Conservation (phyloP, 1,140 invertebrate species). For the Trichoplusia ni region DNA sequence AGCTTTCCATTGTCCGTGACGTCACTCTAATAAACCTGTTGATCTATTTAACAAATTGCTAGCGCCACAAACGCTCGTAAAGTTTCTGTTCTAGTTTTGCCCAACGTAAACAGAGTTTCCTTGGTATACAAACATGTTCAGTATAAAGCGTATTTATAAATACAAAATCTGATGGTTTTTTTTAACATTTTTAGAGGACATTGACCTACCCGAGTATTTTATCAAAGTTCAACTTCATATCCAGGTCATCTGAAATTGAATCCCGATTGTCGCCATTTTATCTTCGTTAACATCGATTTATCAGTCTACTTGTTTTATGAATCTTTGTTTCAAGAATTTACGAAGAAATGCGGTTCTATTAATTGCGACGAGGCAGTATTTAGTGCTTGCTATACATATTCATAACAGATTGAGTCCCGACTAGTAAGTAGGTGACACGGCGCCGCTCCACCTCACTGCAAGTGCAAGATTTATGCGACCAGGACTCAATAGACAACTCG, state of each 20-base stretch:
- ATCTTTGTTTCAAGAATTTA: too few species aligned
- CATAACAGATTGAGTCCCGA: slow-evolving; percentile 41
- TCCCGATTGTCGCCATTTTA: too few species aligned
- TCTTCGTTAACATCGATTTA: too few species aligned
- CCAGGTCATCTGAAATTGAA: too few species aligned
- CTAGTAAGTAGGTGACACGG: slow-evolving; percentile 46
- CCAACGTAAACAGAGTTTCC: not conserved
- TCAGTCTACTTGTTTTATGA: too few species aligned
- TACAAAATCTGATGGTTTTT: too few species aligned
- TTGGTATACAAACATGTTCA: not conserved
- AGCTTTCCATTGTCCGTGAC: slow-evolving; percentile 10
- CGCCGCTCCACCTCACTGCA: slow-evolving; percentile 49
- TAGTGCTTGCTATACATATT: slow-evolving; percentile 27
- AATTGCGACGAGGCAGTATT: slow-evolving; percentile 27
- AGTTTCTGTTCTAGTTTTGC: slow-evolving; percentile 3
- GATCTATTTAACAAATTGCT: slow-evolving; percentile 12
- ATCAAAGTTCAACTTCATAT: too few species aligned
- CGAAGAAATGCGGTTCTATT: too few species aligned
- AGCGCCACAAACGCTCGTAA: slow-evolving; percentile 3
- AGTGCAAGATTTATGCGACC: slow-evolving; percentile 45
- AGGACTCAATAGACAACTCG: slow-evolving; percentile 30
- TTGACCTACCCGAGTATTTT: too few species aligned
- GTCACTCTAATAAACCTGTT: slow-evolving; percentile 20
- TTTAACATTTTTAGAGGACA: too few species aligned
- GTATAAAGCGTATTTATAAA: too few species aligned